These are phyloP conservation scores for Tinamus guttatus DNA, from an alignment of 2,113 vertebrate species.

Conservation along the genomic window DNA sequence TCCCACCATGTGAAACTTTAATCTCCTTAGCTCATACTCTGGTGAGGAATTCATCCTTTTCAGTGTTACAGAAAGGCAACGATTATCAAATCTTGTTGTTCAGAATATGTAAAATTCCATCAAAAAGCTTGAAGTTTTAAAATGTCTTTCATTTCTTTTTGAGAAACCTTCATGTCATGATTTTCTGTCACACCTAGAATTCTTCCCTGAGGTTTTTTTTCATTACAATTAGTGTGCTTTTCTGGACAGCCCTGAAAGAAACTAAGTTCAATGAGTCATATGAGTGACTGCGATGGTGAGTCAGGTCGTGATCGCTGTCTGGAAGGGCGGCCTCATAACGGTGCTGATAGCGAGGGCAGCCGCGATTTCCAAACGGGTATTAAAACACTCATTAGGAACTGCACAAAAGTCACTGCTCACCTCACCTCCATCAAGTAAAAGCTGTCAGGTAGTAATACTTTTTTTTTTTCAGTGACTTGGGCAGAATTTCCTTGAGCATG, in stretches of 20 bases:
- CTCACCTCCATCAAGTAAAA: neutral
- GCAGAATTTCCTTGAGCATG: neutral
- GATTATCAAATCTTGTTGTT: neutral
- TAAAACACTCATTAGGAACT: neutral
- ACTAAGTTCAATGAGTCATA: neutral
- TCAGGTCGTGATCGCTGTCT: slow-evolving; percentile 2
- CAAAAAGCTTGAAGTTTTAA: neutral
- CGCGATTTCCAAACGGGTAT: neutral
- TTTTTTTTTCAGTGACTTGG: neutral
- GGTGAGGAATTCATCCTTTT: neutral
- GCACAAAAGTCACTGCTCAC: neutral
- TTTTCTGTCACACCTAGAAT: neutral
- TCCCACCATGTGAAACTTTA: neutral
- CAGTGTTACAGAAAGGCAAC: neutral
- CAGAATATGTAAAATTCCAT: neutral
- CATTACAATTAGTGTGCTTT: neutral
- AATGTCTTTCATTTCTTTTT: neutral
- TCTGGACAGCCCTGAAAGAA: neutral
- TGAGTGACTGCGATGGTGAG: neutral
- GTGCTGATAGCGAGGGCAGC: neutral
- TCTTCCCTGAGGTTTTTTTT: neutral
- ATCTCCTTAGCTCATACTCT: neutral
- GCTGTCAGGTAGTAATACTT: neutral
- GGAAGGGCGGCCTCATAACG: neutral
- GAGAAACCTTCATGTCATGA: neutral